These are phyloP conservation scores for Anser cygnoides DNA, from an alignment of 2,113 vertebrate species.

Conservation along the genomic window DNA sequence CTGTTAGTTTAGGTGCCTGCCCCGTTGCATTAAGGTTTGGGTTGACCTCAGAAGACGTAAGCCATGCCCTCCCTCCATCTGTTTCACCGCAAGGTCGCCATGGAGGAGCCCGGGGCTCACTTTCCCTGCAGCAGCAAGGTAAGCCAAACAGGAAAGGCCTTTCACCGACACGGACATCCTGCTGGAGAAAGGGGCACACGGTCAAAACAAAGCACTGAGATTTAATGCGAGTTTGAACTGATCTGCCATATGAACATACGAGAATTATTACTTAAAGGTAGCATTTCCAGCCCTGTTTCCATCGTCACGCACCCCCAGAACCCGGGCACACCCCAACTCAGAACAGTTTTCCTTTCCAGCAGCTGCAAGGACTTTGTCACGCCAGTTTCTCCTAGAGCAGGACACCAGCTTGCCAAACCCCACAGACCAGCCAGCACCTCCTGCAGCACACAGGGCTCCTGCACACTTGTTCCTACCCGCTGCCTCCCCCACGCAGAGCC, in stretches of 20 bases:
- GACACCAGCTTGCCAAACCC: neutral
- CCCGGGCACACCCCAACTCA: neutral
- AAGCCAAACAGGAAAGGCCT: conserved; percentile 22
- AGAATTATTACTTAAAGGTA: neutral
- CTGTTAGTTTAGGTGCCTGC: neutral
- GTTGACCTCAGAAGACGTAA: neutral
- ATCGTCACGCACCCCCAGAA: neutral
- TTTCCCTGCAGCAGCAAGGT: neutral
- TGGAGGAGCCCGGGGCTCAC: neutral
- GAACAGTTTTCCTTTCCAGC: neutral
- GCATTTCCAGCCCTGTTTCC: neutral
- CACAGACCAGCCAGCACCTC: fast-evolving
- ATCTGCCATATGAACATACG: neutral
- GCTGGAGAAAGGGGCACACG: neutral
- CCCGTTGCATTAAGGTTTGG: neutral
- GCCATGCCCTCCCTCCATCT: neutral
- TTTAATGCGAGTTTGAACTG: neutral
- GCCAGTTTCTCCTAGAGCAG: fast-evolving
- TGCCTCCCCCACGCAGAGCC: fast-evolving
- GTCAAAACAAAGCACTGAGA: neutral
- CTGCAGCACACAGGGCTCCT: neutral
- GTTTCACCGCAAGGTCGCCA: neutral
- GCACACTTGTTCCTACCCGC: fast-evolving
- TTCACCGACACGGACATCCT: neutral
- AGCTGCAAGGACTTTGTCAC: neutral